A percentile compares a stretch with the other conserved stretches of the same genome.
Conservation (phyloP, 2,113 vertebrate species). For the Alces alces region DNA sequence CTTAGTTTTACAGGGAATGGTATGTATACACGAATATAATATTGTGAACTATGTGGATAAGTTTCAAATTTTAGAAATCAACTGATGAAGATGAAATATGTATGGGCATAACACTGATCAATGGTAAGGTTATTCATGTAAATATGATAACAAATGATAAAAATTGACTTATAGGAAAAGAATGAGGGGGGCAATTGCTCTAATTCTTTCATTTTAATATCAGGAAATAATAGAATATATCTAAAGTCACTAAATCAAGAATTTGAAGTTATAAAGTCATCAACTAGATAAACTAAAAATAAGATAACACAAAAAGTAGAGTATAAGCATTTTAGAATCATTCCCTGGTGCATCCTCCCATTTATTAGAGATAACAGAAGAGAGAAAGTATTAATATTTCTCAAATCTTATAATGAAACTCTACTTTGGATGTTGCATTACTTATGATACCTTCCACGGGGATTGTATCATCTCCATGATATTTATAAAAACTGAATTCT, state of each 20-base stretch:
- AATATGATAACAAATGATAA: not conserved
- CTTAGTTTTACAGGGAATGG: not conserved
- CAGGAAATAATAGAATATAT: not conserved
- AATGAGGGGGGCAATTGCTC: not conserved
- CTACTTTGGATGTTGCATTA: not conserved
- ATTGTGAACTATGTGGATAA: not conserved
- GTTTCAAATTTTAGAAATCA: conserved; percentile 4
- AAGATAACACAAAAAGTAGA: not conserved
- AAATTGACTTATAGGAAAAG: not conserved
- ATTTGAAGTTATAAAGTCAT: not conserved
- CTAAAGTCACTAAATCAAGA: conserved; percentile 3
- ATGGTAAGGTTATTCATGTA: not conserved
- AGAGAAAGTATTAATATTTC: not conserved
- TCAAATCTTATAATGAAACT: not conserved
- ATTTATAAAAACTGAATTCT: conserved; percentile 7
- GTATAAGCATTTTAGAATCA: not conserved
- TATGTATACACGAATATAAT: not conserved
- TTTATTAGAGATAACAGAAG: not conserved
- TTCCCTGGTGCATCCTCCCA: not conserved
- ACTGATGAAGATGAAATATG: not conserved
- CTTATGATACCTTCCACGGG: not conserved
- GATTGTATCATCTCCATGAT: not conserved
- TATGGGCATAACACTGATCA: not conserved
- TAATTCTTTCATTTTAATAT: conserved; percentile 10
- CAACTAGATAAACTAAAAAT: not conserved